phyloP scores from a whole-genome alignment of 1,140 invertebrate genomes.

The Nomia melanderi region DNA sequence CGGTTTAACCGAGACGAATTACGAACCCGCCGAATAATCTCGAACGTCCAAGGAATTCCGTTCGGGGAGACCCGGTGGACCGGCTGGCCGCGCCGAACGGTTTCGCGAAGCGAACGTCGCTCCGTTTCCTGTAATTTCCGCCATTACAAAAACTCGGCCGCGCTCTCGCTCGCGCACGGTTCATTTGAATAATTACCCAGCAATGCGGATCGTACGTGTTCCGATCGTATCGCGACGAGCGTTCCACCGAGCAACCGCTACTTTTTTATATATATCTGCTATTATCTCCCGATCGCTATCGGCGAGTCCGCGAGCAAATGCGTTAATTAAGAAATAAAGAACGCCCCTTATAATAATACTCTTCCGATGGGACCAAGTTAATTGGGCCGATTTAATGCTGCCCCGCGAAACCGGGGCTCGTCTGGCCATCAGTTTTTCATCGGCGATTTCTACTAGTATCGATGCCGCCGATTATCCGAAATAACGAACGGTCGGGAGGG shows the following conservation, averaged over 20 bases:
- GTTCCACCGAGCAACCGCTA: background rate
- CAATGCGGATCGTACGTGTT: conserved; percentile 13
- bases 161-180: background rate
- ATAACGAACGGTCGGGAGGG: background rate
- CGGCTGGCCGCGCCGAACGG: background rate
- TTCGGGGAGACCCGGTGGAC: background rate
- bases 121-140: background rate
- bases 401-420: background rate
- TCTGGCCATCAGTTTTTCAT: background rate
- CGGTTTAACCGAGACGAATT: background rate
- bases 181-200: conserved; percentile 32
- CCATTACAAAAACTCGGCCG: conserved; percentile 12
- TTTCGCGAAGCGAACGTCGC: background rate
- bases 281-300: conserved; percentile 22
- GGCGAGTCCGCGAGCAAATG: conserved; percentile 8
- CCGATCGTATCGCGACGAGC: conserved; percentile 31
- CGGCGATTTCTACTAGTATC: background rate
- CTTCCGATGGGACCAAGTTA: background rate
- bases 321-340: conserved; percentile 32
- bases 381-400: background rate
- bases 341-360: background rate
- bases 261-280: conserved; percentile 23
- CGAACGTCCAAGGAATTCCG: no score
- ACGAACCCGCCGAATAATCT: no score
- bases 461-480: background rate